These are phyloP conservation scores for Cotesia typhae DNA, from an alignment of 1,140 invertebrate species.

Conservation along the genomic window DNA sequence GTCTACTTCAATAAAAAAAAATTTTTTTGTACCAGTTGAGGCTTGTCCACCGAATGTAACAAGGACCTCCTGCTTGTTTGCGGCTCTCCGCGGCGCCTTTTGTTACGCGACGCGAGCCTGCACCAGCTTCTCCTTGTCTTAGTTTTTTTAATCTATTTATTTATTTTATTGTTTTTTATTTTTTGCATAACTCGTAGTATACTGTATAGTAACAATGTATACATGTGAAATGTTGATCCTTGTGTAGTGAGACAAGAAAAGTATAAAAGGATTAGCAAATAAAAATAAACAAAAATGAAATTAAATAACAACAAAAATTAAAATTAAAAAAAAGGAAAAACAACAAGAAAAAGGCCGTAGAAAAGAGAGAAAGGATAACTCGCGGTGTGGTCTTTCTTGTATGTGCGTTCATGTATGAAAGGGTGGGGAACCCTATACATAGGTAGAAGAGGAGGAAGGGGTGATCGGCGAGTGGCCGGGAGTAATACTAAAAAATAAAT, in stretches of 20 bases:
- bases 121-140: not conserved
- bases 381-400: conserved; percentile 25
- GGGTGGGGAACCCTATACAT: not conserved
- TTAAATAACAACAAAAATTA: not conserved
- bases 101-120: conserved; percentile 19
- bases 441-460: conserved; percentile 1
- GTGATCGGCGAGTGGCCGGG: not conserved
- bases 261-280: not conserved
- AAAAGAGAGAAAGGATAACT: conserved; percentile 18
- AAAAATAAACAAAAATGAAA: not conserved
- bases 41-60: conserved; percentile 27
- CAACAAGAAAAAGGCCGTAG: conserved; percentile 1
- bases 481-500: conserved; percentile 28
- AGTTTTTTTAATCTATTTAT: not conserved
- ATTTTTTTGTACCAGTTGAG: not conserved
- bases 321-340: conserved; percentile 6
- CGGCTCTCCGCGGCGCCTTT: conserved; percentile 22
- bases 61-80: conserved; percentile 32
- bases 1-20: not conserved
- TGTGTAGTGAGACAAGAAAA: conserved; percentile 1
- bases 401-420: conserved; percentile 1
- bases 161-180: not conserved
- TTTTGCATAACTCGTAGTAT: not conserved
- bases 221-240: too few relatives aligned
- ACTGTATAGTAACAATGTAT: too few relatives aligned